phyloP scores from a whole-genome alignment of 2,888 invertebrate genomes.

The Camptogramma bilineatum region DNA sequence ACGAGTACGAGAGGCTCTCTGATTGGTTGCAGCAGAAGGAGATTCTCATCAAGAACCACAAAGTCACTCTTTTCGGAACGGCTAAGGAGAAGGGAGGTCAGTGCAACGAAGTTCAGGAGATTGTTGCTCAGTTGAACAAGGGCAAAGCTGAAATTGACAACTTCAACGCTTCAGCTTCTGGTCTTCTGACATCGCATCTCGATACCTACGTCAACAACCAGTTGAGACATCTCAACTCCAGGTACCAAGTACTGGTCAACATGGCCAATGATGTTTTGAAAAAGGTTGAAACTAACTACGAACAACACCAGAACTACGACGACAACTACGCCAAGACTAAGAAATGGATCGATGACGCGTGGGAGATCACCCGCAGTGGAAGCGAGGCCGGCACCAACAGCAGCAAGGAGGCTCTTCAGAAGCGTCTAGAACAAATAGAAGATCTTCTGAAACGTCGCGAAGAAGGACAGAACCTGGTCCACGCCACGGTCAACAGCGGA shows the following conservation, averaged over 20 bases:
- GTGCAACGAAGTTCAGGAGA: slow-evolving; percentile 92
- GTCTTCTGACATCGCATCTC: slow-evolving; percentile 92
- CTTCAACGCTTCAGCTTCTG: slow-evolving; percentile 92
- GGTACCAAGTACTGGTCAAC: slow-evolving; percentile 95
- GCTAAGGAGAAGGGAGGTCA: slow-evolving; percentile 94
- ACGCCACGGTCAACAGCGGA: slow-evolving; percentile 94
- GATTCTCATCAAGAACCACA: slow-evolving; percentile 95
- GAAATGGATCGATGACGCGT: slow-evolving; percentile 94
- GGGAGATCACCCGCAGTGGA: slow-evolving; percentile 92
- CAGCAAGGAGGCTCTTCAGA: slow-evolving; percentile 93
- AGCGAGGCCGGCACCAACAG: slow-evolving; percentile 92
- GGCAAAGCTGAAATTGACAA: slow-evolving; percentile 93
- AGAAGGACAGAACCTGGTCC: slow-evolving; percentile 94
- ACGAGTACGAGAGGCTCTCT: slow-evolving; percentile 95
- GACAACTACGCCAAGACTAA: slow-evolving; percentile 90
- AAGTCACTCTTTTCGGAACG: slow-evolving; percentile 91
- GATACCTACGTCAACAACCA: slow-evolving; percentile 96
- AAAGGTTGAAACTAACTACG: slow-evolving; percentile 94
- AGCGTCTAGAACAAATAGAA: slow-evolving; percentile 91
- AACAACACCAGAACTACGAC: slow-evolving; percentile 93
- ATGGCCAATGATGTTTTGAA: slow-evolving; percentile 95
- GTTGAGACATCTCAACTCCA: slow-evolving; percentile 92
- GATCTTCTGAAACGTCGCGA: slow-evolving; percentile 92
- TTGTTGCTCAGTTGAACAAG: slow-evolving; percentile 89
- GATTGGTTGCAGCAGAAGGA: slow-evolving; percentile 98